Evolutionary conservation across 1,140 invertebrate species (phyloP).

Genomic region (Dendrolimus kikuchii): DNA sequence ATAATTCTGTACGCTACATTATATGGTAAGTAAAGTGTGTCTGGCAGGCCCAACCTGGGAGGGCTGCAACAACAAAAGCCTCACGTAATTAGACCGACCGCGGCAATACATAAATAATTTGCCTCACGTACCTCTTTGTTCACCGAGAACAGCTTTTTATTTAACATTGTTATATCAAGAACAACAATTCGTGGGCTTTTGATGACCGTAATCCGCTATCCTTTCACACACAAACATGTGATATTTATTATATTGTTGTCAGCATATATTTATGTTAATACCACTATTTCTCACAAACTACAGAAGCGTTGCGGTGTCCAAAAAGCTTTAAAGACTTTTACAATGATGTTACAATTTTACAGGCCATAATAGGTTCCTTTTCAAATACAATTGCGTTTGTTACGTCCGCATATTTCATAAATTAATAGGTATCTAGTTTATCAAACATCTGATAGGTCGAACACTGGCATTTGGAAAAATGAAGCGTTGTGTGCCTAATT

Average conservation of each 20-base stretch:
- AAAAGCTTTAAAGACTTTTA: too few species aligned
- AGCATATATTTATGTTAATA: conserved; percentile 17
- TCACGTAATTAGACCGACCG: conserved; percentile 66
- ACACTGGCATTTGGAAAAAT: too few species aligned
- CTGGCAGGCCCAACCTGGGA: conserved; percentile 16
- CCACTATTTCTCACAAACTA: conserved; percentile 4
- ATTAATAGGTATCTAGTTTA: too few species aligned
- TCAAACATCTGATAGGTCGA: too few species aligned
- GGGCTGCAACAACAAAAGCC: conserved; percentile 58
- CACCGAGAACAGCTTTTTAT: conserved; percentile 60
- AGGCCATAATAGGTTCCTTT: not conserved
- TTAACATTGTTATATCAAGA: conserved; percentile 64
- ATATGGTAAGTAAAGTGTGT: conserved; percentile 29
- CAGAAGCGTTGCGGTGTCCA: too few species aligned
- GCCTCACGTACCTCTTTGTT: conserved; percentile 65
- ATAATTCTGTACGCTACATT: conserved; percentile 14
- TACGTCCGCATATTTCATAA: too few species aligned
- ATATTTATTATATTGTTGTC: conserved; percentile 10
- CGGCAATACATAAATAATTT: conserved; percentile 71
- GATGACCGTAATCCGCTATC: conserved; percentile 41
- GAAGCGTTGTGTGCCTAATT: too few species aligned
- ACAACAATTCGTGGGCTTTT: conserved; percentile 58
- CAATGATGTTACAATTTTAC: conserved; percentile 9
- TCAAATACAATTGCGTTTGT: too few species aligned
- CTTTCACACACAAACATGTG: conserved; percentile 32